Conservation (phyloP, 1,140 invertebrate species). For the Sesamia nonagrioides region DNA sequence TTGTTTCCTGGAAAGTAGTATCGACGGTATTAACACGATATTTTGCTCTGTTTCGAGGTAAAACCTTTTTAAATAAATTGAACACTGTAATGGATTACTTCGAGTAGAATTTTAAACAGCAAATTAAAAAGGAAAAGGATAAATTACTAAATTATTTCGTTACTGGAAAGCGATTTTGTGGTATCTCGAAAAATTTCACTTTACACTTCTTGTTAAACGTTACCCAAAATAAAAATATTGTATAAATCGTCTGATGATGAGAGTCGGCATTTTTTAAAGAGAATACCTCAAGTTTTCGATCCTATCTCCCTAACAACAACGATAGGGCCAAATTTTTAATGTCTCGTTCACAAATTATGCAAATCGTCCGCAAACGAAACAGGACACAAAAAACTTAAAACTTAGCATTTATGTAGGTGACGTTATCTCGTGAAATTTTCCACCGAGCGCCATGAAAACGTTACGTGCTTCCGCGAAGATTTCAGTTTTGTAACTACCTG, state of each 20-base stretch:
- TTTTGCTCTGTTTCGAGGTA: background rate
- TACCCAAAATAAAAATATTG: background rate
- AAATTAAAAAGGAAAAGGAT: too few relatives aligned
- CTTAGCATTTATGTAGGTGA: constrained; percentile 40
- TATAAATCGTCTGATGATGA: background rate
- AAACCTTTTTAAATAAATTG: background rate
- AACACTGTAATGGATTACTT: background rate
- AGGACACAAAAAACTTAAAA: constrained; percentile 39
- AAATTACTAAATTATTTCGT: too few relatives aligned
- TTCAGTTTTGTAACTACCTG: constrained; percentile 48
- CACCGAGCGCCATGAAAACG: constrained; percentile 49
- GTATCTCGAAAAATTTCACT: too few relatives aligned
- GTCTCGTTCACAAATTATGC: constrained; percentile 41
- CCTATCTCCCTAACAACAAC: constrained; percentile 7
- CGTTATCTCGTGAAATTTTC: constrained; percentile 51
- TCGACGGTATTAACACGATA: constrained; percentile 12
- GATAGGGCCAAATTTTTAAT: background rate
- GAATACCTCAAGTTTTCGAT: background rate
- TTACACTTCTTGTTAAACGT: background rate
- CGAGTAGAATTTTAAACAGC: background rate
- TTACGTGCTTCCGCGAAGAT: constrained; percentile 51
- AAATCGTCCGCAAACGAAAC: constrained; percentile 45
- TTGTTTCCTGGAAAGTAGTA: constrained; percentile 29
- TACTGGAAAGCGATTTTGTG: too few relatives aligned
- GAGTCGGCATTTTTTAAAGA: background rate